phyloP scores from a whole-genome alignment of 2,113 vertebrate genomes.

The Megaptera novaeangliae region DNA sequence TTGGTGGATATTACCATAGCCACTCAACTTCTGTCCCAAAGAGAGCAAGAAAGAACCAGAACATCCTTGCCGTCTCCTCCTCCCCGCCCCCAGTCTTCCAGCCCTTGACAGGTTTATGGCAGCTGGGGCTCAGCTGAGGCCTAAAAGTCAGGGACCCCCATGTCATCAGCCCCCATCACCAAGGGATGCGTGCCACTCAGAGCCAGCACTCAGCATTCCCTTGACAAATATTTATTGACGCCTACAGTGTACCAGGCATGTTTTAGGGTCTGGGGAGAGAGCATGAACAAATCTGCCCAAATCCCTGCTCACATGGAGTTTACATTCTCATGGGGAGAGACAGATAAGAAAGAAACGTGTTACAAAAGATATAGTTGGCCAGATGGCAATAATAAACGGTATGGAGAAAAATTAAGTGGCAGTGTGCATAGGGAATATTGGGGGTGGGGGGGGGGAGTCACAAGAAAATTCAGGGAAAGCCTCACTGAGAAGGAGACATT shows the following conservation, averaged over 20 bases:
- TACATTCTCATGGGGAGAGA: neutral
- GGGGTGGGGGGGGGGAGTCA: neutral
- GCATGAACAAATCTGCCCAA: neutral
- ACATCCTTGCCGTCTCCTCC: neutral
- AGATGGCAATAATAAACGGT: neutral
- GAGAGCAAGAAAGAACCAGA: neutral
- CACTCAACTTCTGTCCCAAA: neutral
- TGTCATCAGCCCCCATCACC: neutral
- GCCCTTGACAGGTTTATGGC: neutral
- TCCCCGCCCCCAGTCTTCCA: neutral
- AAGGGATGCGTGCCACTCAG: rapidly evolving
- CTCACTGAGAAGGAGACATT: neutral
- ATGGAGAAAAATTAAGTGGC: neutral
- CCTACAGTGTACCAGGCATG: neutral
- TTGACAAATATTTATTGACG: neutral
- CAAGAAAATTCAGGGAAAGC: neutral
- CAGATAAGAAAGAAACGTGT: neutral
- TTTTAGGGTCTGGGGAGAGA: neutral
- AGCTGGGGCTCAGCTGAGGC: neutral
- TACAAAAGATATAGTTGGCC: neutral
- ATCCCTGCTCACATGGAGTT: neutral
- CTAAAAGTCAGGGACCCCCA: rapidly evolving
- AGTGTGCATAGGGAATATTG: rapidly evolving
- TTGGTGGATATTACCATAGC: neutral
- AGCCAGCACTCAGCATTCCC: neutral